These are phyloP conservation scores for Lycophotia porphyrea DNA, from an alignment of 2,888 invertebrate genomes.

Conservation along the genomic window DNA sequence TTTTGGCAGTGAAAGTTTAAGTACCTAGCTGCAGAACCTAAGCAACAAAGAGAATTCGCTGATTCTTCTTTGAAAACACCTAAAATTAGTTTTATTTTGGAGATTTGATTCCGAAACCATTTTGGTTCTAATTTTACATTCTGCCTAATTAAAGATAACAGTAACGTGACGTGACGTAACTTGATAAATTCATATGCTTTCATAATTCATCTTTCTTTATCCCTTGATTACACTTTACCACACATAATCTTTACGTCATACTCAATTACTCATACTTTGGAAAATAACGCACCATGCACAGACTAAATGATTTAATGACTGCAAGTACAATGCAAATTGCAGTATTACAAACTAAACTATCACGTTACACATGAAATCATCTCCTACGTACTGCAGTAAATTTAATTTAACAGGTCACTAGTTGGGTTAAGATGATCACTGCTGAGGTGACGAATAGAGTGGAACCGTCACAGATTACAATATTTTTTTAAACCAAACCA, in stretches of 20 bases:
- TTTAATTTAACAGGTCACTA: constrained; percentile 83
- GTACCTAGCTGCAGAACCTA: neutral
- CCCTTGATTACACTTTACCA: neutral
- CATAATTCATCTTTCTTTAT: constrained; percentile 4
- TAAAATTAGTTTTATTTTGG: neutral
- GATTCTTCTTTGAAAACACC: neutral
- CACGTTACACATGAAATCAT: constrained; percentile 64
- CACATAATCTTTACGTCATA: constrained; percentile 6
- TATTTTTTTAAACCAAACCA: constrained; percentile 72
- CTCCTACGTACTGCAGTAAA: constrained; percentile 58
- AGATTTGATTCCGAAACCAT: neutral
- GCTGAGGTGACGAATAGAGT: constrained; percentile 71
- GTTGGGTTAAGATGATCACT: constrained; percentile 73
- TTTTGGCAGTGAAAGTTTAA: neutral
- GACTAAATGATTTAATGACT: constrained; percentile 44
- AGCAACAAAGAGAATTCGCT: neutral
- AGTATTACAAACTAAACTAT: constrained; percentile 51
- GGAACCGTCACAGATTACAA: constrained; percentile 75
- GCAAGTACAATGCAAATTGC: constrained; percentile 44
- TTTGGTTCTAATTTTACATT: neutral
- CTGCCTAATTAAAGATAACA: neutral
- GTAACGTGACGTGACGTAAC: too few species aligned
- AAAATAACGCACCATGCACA: constrained; percentile 27
- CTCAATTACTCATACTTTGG: neutral
- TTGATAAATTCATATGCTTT: neutral